These are phyloP conservation scores for Petrocephalus microphthalmus DNA, from an alignment of 2,113 vertebrate genomes.

Conservation along the genomic window DNA sequence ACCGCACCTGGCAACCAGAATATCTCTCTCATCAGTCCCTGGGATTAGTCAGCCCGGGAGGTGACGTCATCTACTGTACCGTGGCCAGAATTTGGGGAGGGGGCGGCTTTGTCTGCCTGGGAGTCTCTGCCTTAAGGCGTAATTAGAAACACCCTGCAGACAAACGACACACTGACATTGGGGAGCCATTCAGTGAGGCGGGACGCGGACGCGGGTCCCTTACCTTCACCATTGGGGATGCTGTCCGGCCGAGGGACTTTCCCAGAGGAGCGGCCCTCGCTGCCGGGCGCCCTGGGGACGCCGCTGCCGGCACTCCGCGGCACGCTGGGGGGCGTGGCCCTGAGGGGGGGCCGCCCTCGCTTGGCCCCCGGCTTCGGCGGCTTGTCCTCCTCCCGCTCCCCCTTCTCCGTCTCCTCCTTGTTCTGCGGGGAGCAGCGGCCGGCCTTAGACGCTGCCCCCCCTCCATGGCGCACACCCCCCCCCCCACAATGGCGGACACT, in stretches of 20 bases:
- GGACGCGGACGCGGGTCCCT: constrained; percentile 17
- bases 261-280: constrained; percentile 68
- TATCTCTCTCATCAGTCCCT: background rate
- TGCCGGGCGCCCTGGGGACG: constrained; percentile 67
- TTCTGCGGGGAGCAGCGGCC: constrained; percentile 53
- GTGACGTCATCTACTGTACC: background rate
- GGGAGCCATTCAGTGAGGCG: background rate
- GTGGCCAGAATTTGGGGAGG: background rate
- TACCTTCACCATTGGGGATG: constrained; percentile 68
- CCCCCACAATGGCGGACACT: constrained; percentile 4
- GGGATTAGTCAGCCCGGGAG: background rate
- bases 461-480: background rate
- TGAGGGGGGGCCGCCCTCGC: constrained; percentile 83
- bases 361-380: constrained; percentile 61
- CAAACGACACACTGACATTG: background rate
- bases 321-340: constrained; percentile 69
- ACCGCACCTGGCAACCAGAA: background rate
- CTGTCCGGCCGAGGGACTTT: constrained; percentile 52
- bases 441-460: background rate
- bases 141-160: background rate
- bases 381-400: constrained; percentile 73
- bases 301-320: constrained; percentile 51
- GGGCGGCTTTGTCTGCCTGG: background rate
- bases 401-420: constrained; percentile 81
- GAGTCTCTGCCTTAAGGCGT: background rate